Evolutionary conservation across 2,797 vertebrate species (phyloP).

Genomic region (Glossophaga mutica): DNA sequence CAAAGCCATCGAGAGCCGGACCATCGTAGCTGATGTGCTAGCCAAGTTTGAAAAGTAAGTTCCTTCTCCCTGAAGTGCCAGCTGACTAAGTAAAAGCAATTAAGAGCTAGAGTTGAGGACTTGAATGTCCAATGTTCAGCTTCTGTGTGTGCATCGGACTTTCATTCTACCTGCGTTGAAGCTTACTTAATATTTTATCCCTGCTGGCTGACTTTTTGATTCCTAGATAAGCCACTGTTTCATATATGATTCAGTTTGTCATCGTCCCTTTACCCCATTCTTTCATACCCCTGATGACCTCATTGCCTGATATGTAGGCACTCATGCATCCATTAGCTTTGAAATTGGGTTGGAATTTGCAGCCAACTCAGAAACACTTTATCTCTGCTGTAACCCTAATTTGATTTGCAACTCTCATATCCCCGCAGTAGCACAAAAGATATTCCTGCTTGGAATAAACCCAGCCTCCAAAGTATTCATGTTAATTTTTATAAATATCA

Average conservation of each 20-base stretch:
- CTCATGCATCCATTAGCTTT: neutral
- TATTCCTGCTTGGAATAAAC: neutral
- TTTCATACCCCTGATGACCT: fast-evolving
- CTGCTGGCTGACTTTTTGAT: neutral
- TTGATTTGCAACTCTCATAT: neutral
- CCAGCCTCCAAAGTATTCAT: neutral
- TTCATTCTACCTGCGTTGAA: neutral
- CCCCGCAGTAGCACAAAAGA: neutral
- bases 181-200: neutral
- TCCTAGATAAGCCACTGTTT: neutral
- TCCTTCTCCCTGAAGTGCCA: neutral
- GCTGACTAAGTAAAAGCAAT: conserved; percentile 12
- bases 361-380: neutral
- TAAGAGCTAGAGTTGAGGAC: neutral
- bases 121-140: neutral
- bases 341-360: neutral
- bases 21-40: conserved; percentile 93
- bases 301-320: neutral
- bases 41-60: conserved; percentile 97
- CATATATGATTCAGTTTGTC: too few species aligned
- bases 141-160: neutral
- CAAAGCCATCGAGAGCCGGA: conserved; percentile 95
- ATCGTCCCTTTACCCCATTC: fast-evolving
- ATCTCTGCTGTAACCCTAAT: neutral
- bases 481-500: neutral